Evolutionary conservation across 2,888 invertebrate species (phyloP).

Genomic region (Hyposoter didymator): DNA sequence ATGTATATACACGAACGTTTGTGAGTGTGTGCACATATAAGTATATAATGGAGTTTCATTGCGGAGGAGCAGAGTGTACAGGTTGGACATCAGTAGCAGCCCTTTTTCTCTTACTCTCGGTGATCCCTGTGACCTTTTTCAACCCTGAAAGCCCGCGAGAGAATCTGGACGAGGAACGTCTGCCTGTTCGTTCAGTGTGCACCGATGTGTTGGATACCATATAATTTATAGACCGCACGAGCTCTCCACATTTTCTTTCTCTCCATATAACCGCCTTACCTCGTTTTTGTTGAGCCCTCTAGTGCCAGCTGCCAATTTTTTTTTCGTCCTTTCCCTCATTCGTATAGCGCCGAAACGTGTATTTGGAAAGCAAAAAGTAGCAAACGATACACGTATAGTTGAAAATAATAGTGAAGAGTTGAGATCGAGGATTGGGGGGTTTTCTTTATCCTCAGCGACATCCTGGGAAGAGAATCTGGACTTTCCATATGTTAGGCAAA

Average conservation of each 20-base stretch:
- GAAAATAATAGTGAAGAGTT: slow-evolving; percentile 21
- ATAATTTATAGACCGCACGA: slow-evolving; percentile 66
- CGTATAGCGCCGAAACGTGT: slow-evolving; percentile 28
- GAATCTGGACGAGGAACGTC: slow-evolving; percentile 59
- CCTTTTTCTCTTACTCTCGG: slow-evolving; percentile 43
- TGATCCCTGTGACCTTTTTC: slow-evolving; percentile 59
- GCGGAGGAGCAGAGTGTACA: slow-evolving; percentile 13
- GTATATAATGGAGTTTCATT: slow-evolving; percentile 8
- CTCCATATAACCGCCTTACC: slow-evolving; percentile 29
- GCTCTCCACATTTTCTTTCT: slow-evolving; percentile 51
- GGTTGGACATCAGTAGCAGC: slow-evolving; percentile 24
- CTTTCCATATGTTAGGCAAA: not conserved
- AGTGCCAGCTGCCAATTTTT: slow-evolving; percentile 62
- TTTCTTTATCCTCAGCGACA: not conserved
- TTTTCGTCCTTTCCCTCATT: slow-evolving; percentile 18
- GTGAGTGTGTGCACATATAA: not conserved
- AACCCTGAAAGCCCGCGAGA: slow-evolving; percentile 47
- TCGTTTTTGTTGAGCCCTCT: slow-evolving; percentile 45
- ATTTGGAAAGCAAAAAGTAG: slow-evolving; percentile 34
- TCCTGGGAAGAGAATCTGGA: not conserved
- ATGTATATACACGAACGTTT: not conserved
- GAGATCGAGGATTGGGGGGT: slow-evolving; percentile 2
- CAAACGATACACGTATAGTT: slow-evolving; percentile 17
- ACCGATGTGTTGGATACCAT: slow-evolving; percentile 61
- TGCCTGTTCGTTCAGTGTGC: slow-evolving; percentile 47